A percentile compares a stretch with the other conserved stretches of the same genome.
Evolutionary conservation across 2,113 vertebrate species (phyloP).

Genomic region (Lagopus muta): DNA sequence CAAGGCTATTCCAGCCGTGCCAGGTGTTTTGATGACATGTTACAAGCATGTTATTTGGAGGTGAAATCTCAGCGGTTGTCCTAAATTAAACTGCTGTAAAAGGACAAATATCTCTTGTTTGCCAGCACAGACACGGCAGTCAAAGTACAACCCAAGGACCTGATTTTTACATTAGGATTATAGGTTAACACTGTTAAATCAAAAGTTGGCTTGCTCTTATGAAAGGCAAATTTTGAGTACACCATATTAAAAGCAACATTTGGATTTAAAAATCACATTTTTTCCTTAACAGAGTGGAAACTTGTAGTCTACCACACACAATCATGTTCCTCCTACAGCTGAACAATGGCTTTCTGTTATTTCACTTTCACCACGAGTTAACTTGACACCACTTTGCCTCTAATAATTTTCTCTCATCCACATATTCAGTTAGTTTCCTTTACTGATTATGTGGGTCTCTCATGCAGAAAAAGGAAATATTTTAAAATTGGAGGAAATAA

Average conservation of each 20-base stretch:
- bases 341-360: slow-evolving; percentile 11
- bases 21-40: background rate
- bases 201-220: background rate
- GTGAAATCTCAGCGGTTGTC: background rate
- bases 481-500: background rate
- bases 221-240: background rate
- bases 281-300: background rate
- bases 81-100: background rate
- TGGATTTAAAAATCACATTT: background rate
- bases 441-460: background rate
- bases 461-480: slow-evolving; percentile 24
- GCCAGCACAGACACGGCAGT: background rate
- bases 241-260: background rate
- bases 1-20: background rate
- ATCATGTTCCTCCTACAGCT: background rate
- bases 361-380: background rate
- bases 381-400: background rate
- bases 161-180: background rate
- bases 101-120: slow-evolving; percentile 4
- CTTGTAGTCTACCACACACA: background rate
- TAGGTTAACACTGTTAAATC: background rate
- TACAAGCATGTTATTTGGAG: background rate
- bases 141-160: background rate
- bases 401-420: background rate
- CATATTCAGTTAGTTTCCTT: background rate